A percentile compares a stretch with the other conserved stretches of the same genome.
These are phyloP conservation scores for Cerceris ruficornis DNA, from an alignment of 2,888 invertebrate species.

Conservation along the genomic window DNA sequence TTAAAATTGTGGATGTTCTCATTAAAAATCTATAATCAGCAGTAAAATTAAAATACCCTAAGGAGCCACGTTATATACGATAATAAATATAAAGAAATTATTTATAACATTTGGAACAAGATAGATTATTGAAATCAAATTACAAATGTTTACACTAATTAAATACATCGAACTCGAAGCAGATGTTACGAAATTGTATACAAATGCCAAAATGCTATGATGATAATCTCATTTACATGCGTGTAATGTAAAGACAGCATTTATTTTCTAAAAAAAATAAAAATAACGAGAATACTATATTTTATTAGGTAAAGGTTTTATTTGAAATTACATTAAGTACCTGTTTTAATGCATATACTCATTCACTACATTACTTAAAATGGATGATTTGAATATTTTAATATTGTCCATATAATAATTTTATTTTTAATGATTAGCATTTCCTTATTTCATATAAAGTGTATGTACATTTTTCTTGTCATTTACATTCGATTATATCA, in stretches of 20 bases:
- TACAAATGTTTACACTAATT: neutral
- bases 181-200: neutral
- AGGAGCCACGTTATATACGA: neutral
- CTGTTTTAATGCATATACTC: neutral
- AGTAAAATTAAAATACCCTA: neutral
- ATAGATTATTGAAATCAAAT: neutral
- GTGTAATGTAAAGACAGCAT: constrained; percentile 15
- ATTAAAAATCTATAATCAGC: constrained; percentile 13
- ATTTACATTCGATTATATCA: constrained; percentile 14
- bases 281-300: neutral
- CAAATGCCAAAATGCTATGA: constrained; percentile 10
- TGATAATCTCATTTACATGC: constrained; percentile 21
- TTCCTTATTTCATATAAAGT: constrained; percentile 5
- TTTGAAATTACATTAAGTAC: constrained; percentile 10
- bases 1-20: neutral
- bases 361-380: neutral
- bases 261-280: constrained; percentile 10
- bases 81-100: constrained; percentile 5
- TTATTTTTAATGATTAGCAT: neutral
- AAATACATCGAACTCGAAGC: neutral
- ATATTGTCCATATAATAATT: constrained; percentile 8
- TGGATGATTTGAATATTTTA: neutral
- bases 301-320: constrained; percentile 1
- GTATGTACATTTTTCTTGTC: constrained; percentile 18
- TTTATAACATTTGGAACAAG: constrained; percentile 8